Percentiles rank a stretch among this genome's conserved stretches.
Evolutionary conservation across 2,888 invertebrate species (phyloP).

Genomic region (Uropetala carovei): DNA sequence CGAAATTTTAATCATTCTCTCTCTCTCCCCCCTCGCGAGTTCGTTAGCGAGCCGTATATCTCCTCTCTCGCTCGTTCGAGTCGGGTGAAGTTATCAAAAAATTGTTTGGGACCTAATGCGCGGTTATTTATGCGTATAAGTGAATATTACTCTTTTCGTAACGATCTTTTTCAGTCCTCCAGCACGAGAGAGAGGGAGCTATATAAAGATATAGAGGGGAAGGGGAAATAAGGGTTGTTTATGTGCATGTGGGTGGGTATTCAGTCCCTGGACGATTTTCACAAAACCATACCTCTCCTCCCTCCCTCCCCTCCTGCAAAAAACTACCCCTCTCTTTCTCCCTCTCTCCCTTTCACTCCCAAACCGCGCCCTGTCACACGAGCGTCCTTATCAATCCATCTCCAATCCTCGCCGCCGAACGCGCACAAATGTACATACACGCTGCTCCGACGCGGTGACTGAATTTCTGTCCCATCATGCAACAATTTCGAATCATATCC

Average conservation of each 20-base stretch:
- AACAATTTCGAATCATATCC: slow-evolving; percentile 34
- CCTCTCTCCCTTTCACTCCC: slow-evolving; percentile 45
- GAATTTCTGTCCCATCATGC: slow-evolving; percentile 49
- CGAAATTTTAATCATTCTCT: background rate
- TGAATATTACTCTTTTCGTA: background rate
- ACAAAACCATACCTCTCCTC: background rate
- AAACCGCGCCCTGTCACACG: slow-evolving; percentile 45
- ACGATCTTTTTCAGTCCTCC: background rate
- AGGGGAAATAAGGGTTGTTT: slow-evolving; percentile 25
- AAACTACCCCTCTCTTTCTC: too few species aligned
- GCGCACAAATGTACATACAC: slow-evolving; percentile 19
- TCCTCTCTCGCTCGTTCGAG: too few species aligned
- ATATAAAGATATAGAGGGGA: background rate
- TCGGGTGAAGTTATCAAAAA: too few species aligned
- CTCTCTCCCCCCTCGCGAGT: background rate
- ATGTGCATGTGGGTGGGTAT: background rate
- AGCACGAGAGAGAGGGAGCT: background rate
- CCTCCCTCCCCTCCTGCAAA: slow-evolving; percentile 36
- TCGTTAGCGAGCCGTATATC: too few species aligned
- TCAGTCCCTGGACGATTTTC: slow-evolving; percentile 45
- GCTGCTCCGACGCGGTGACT: slow-evolving; percentile 19
- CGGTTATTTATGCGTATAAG: background rate
- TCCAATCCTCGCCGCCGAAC: slow-evolving; percentile 47
- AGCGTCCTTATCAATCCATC: slow-evolving; percentile 62
- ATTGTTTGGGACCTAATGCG: background rate